Evolutionary conservation across 2,888 invertebrate genomes (phyloP).

Genomic region (Achlya flavicornis): DNA sequence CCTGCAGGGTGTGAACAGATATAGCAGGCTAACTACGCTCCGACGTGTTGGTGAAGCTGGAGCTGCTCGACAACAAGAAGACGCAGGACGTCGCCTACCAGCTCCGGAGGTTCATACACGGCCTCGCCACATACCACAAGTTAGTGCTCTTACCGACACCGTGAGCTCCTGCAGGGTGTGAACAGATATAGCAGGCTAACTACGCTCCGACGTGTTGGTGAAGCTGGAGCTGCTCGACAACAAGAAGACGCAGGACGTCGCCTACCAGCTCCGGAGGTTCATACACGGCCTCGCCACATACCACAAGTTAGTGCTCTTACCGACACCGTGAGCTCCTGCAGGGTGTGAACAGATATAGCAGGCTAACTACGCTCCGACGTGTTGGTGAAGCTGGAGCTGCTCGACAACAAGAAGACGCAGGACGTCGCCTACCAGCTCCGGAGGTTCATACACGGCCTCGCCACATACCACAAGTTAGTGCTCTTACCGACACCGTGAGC

Average conservation of each 20-base stretch:
- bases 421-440: conserved; percentile 95
- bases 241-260: conserved; percentile 98
- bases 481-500: too few species aligned
- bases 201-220: conserved; percentile 95
- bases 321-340: too few species aligned
- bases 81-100: conserved; percentile 97
- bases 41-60: conserved; percentile 98
- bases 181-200: too few species aligned
- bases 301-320: conserved; percentile 62
- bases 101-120: conserved; percentile 91
- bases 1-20: too few species aligned
- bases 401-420: conserved; percentile 99
- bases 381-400: conserved; percentile 96
- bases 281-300: conserved; percentile 91
- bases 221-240: conserved; percentile 98
- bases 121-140: conserved; percentile 87
- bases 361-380: conserved; percentile 96
- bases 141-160: conserved; percentile 37
- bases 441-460: conserved; percentile 92
- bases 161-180: too few species aligned
- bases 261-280: conserved; percentile 91
- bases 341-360: too few species aligned
- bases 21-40: too few species aligned
- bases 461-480: conserved; percentile 83
- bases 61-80: conserved; percentile 98